Base-by-base conservation (phyloP, 2,888 invertebrate species). In the Gibbula magus region DNA sequence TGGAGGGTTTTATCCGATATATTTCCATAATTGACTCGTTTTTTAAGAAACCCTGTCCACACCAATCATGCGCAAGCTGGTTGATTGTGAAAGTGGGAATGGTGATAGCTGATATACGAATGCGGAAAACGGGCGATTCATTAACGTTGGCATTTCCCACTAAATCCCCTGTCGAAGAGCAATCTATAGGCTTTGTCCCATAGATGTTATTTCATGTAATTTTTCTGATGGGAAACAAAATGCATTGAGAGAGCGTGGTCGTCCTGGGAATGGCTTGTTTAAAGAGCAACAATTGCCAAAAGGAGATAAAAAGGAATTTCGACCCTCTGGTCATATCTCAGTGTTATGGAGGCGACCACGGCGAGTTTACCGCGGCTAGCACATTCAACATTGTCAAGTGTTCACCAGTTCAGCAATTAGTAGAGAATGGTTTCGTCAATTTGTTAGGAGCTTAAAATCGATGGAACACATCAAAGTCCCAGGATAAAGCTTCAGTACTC, bases 11-110 rank as follows among this genome's bases (percentile, higher is more conserved):
- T 20, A 35, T 70, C 39, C 70, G 70, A 70, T 70, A 70, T 39
- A 70, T 70, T 70, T 70, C 70, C 70, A 70, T 70, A 70, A 70
- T 70, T 70, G 70, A 20, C 70, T 70, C 70, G 35, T 70, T 35
- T 70, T 70, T 35, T 35, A 39, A 70, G 35, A 70, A 20, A 70
- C 39, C 35, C 39, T 70, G 32, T 70, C 70, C 18, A 39, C 39
- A 20, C 20, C 35, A 70, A 70, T 70, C 70, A 39, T n/a, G 39
- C 39, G 70, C 20, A 35, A 10, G 70, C 70, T 16, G 35, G 32
- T 32, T 35, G 32, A 39, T 70, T 18, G 20, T 70, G 70, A 70
- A 70, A 70, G 70, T 35, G 18, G 70, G 70, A 70, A 70, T 32
- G 39, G 70, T 70, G 70, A 39, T 35, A 70, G 70, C 70, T 70